Evolutionary conservation across 1,140 invertebrate species (phyloP), one percentile per base, ranked within the genome.

Genomic region (Achroia grisella): DNA sequence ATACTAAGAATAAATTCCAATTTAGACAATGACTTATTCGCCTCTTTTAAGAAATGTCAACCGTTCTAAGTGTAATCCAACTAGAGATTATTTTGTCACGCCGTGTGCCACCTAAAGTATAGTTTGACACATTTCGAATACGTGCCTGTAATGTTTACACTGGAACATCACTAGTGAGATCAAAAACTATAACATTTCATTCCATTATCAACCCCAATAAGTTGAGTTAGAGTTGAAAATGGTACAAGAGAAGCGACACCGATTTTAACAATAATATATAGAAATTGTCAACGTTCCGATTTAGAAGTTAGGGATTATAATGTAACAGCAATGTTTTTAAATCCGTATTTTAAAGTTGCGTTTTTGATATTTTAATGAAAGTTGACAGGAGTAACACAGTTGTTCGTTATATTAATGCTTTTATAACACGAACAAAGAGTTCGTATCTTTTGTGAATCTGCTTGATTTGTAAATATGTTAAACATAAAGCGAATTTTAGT

Each of bases 21-120:
- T 59, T 72, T 62, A 31, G 56, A 66, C 56, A 62, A 62, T 61
- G 59, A 62, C 49, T 56, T 52, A 60, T 55, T 48, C 33, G 40
- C 34, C 48, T 43, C 44, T 61, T 48, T 47, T 41, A 35, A 53
- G 55, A 57, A 65, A 61, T 46, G 57, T 61, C 58, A 53, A 48
- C 33, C 39, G 51, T 61, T 52, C 54, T 42, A 43, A 28, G 15
- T 14, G 23, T 44, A 45, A 45, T 37, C 44, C 35, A 17, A 37
- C 35, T 37, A n/a, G 35, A 58, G 75, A 74, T 79, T 79, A 79
- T 59, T 41, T 58, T 63, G 62, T 76, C 71, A 71, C 46, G 57
- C 48, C 33, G 48, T 11, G 39, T 62, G 68, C 69, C 67, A 56
- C 35, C 45, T 56, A 65, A 65, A 69, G 56, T 50, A 61, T 54